Percentiles rank a stretch among this genome's conserved stretches.
Conservation (phyloP, 2,113 vertebrate species). For the Microcebus jonahi region DNA sequence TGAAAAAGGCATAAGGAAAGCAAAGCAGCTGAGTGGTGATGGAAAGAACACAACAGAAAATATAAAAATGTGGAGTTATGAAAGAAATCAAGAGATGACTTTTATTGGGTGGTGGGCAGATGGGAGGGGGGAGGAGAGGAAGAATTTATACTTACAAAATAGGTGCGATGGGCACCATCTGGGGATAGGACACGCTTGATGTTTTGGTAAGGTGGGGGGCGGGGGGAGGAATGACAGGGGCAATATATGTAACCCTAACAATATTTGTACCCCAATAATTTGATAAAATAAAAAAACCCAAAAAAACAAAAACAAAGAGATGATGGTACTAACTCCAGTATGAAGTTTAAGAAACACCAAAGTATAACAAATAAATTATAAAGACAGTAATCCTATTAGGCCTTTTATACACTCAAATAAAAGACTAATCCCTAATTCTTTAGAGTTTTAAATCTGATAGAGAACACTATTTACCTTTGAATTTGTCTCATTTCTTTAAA, state of each 20-base stretch:
- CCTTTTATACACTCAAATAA: slow-evolving; percentile 10
- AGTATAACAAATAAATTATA: background rate
- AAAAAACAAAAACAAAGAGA: background rate
- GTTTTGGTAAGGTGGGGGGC: too few species aligned
- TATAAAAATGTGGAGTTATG: background rate
- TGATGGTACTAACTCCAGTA: background rate
- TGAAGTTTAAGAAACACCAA: slow-evolving; percentile 17
- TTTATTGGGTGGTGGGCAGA: too few species aligned
- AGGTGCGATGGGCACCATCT: too few species aligned
- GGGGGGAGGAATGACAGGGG: too few species aligned
- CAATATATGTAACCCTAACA: too few species aligned
- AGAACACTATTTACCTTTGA: background rate
- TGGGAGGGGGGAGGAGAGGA: too few species aligned
- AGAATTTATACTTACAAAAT: too few species aligned
- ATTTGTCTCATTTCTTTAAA: slow-evolving; percentile 59
- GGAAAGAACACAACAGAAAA: background rate
- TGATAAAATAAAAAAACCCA: too few species aligned
- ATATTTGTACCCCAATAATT: too few species aligned
- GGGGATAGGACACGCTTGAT: too few species aligned
- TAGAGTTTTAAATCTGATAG: slow-evolving; percentile 7
- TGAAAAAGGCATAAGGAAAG: background rate
- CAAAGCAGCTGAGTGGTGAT: background rate
- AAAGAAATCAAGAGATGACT: background rate
- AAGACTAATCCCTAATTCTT: background rate
- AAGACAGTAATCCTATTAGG: background rate